Evolutionary conservation across 2,797 vertebrate genomes (phyloP).

Genomic region (Neosilurus hyrtlii): DNA sequence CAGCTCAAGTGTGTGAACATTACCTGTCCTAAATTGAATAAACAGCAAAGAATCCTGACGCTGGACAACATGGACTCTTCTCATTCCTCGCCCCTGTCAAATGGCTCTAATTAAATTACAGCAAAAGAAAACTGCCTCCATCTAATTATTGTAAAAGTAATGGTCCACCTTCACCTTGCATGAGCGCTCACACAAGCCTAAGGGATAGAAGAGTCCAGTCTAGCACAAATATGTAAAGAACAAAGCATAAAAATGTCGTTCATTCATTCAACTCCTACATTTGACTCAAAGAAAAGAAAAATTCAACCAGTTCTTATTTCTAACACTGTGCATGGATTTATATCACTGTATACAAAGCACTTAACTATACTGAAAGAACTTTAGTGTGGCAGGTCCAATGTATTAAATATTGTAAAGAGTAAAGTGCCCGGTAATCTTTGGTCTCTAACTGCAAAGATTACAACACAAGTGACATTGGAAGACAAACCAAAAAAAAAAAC

Average conservation of each 20-base stretch:
- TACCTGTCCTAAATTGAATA: constrained; percentile 59
- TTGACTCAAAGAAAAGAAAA: neutral
- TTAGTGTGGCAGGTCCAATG: neutral
- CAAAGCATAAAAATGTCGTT: neutral
- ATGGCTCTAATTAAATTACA: neutral
- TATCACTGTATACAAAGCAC: constrained; percentile 6
- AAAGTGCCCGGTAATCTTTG: constrained; percentile 70
- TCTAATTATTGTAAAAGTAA: neutral
- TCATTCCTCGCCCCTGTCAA: neutral
- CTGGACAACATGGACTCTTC: constrained; percentile 45
- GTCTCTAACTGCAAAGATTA: constrained; percentile 62
- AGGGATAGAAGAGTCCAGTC: neutral
- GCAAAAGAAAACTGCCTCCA: neutral
- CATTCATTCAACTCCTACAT: neutral
- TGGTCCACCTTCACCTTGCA: too few relatives aligned
- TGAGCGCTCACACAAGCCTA: neutral
- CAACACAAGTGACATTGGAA: constrained; percentile 56
- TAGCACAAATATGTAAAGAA: neutral
- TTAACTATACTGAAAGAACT: neutral
- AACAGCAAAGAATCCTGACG: constrained; percentile 72
- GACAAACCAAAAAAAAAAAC: constrained; percentile 39
- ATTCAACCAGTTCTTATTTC: neutral
- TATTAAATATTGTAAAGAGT: constrained; percentile 11
- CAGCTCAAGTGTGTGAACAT: constrained; percentile 65
- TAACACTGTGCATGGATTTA: neutral